phyloP scores from a whole-genome alignment of 2,888 invertebrate genomes.

The Operophtera brumata region DNA sequence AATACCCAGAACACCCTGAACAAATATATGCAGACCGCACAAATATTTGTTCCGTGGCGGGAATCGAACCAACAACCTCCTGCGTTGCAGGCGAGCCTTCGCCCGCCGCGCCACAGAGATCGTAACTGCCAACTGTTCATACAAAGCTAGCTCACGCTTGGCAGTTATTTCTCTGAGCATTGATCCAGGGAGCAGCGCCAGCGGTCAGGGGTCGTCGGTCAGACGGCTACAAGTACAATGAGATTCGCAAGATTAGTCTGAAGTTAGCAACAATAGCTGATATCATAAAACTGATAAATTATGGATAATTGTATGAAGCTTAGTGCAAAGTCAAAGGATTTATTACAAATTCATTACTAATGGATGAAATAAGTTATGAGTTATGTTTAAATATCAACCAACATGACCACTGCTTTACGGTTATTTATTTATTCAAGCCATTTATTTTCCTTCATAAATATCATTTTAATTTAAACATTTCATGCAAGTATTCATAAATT shows the following conservation, averaged over 20 bases:
- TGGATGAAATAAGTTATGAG: background rate
- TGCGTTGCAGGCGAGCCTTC: no score
- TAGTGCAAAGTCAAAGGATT: background rate
- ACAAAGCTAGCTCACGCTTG: background rate
- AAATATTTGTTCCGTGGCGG: no score
- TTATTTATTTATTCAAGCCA: no score
- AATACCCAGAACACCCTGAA: no score
- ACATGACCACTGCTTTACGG: no score
- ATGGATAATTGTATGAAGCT: slow-evolving; percentile 13
- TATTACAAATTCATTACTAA: background rate
- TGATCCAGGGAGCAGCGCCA: background rate
- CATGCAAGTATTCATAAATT: no score
- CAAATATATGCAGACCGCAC: no score
- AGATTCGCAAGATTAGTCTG: slow-evolving; percentile 12
- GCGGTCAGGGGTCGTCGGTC: slow-evolving; percentile 8
- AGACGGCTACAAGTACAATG: slow-evolving; percentile 14
- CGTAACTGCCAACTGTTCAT: background rate
- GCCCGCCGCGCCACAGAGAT: no score
- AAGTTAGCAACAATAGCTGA: slow-evolving; percentile 16
- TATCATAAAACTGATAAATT: slow-evolving; percentile 25
- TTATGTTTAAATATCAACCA: no score
- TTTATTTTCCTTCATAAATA: no score
- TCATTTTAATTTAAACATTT: no score
- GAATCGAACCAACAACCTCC: no score
- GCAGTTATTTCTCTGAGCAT: background rate